Evolutionary conservation across 2,797 vertebrate genomes (phyloP), one percentile per base, ranked within the genome.

Genomic region (Sandelia bainsii): DNA sequence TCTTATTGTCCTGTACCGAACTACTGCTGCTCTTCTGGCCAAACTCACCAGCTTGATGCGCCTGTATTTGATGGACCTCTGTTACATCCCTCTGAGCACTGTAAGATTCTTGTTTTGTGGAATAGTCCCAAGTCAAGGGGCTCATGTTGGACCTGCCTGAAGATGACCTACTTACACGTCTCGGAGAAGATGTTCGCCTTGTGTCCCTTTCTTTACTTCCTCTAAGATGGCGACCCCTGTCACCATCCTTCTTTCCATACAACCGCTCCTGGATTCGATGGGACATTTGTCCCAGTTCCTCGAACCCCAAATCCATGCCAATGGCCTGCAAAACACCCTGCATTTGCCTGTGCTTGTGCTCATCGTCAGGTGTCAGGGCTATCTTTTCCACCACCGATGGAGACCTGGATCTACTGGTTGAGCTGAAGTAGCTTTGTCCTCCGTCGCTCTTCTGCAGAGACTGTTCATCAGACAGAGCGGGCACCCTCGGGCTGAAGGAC

Each of bases 271-370:
- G 90, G 66, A 92, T 93, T 16, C 92, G 83, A 46, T 86, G 71
- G 0, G 90, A 90, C 90, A 93, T 92, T 71, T 92, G 88, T 8
- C 90, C 91, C 17, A 93, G 54, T 73, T 93, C 93, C 19, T 93
- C 93, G 1, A 82, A 79, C 42, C 89, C 93, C 25, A 93, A 49
- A 71, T 93, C 80, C 62, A 93, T 50, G 12, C 92, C 93, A 0
- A 93, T 93, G 13, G 91, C 91, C 75, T 91, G 87, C 64, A 93
- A 40, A 8, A 93, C 84, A 16, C 79, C 76, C 63, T 87, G 91
- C 73, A 93, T 90, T 48, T 91, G 87, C 50, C 66, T 81, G 4
- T 60, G 85, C 70, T 92, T 92, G 51, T 84, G 73, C 72, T 91
- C 82, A 2, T 90, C 90, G 60, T 91, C 89, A 3, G 73, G 75